These are phyloP conservation scores for Mormyrus hasselquistii DNA, from an alignment of 2,797 vertebrate genomes.

Conservation along the genomic window DNA sequence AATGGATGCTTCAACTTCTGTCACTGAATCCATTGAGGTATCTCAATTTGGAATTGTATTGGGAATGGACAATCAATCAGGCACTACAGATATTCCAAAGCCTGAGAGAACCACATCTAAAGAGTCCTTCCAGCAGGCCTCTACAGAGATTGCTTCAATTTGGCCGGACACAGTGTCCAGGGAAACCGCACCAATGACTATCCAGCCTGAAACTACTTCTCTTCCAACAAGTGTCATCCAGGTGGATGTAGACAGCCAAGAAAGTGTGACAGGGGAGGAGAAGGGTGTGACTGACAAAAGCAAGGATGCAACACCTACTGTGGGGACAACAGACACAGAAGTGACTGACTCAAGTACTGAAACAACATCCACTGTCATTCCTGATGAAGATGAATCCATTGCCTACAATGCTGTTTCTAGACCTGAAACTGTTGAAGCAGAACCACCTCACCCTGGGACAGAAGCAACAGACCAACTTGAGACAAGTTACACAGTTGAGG, in stretches of 20 bases:
- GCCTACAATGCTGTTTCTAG: no score
- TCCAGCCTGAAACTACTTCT: not conserved
- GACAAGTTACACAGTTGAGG: constrained; percentile 31
- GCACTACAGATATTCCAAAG: not conserved
- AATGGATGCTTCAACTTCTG: not conserved
- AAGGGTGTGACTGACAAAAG: not conserved
- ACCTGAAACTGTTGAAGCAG: no score
- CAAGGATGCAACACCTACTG: not conserved
- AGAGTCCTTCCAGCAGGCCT: not conserved
- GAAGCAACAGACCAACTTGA: constrained; percentile 33
- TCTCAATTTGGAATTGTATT: not conserved
- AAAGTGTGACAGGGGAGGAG: not conserved
- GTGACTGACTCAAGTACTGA: constrained; percentile 15
- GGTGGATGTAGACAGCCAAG: not conserved
- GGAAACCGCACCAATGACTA: constrained; percentile 36
- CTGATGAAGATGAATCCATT: not conserved
- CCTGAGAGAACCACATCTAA: not conserved
- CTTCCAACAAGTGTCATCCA: not conserved
- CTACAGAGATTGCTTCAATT: not conserved
- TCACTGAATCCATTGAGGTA: not conserved
- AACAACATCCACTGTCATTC: constrained; percentile 20
- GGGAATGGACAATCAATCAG: not conserved
- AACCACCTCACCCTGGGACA: not conserved
- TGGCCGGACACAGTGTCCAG: not conserved
- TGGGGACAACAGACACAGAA: not conserved